phyloP scores from a whole-genome alignment of 1,140 invertebrate species.

The Drosophila varians region DNA sequence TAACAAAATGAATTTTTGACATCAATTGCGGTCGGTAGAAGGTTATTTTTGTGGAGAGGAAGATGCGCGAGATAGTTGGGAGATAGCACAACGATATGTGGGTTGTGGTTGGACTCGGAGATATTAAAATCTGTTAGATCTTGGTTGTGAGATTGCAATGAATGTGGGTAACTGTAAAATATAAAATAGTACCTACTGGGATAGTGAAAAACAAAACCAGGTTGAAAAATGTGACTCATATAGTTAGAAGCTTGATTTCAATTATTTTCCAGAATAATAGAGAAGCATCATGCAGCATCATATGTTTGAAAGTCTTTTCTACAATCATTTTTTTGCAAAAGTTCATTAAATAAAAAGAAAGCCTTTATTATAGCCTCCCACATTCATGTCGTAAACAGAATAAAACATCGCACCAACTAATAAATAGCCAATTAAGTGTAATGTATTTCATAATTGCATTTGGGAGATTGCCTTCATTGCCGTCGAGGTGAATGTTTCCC shows the following conservation, averaged over 20 bases:
- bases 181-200: neutral
- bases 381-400: neutral
- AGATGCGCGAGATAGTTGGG: slow-evolving; percentile 23
- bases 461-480: slow-evolving; percentile 40
- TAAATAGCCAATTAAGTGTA: slow-evolving; percentile 46
- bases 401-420: slow-evolving; percentile 10
- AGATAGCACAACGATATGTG: slow-evolving; percentile 36
- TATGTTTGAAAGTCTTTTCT: too few relatives aligned
- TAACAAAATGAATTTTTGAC: slow-evolving; percentile 49
- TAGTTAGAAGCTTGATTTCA: neutral
- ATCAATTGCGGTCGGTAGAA: slow-evolving; percentile 28
- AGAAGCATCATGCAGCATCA: too few relatives aligned
- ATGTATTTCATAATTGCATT: slow-evolving; percentile 57
- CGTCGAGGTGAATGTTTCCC: slow-evolving; percentile 60
- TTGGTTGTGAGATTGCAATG: neutral
- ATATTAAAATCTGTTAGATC: neutral
- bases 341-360: neutral
- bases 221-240: neutral
- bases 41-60: slow-evolving; percentile 26
- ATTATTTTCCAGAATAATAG: too few relatives aligned
- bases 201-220: neutral
- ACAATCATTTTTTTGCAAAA: neutral
- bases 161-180: neutral
- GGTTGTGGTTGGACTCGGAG: slow-evolving; percentile 30
- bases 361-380: neutral